Evolutionary conservation across 2,113 vertebrate genomes (phyloP), one percentile per base, ranked within the genome.

Genomic region (Anoplopoma fimbria): DNA sequence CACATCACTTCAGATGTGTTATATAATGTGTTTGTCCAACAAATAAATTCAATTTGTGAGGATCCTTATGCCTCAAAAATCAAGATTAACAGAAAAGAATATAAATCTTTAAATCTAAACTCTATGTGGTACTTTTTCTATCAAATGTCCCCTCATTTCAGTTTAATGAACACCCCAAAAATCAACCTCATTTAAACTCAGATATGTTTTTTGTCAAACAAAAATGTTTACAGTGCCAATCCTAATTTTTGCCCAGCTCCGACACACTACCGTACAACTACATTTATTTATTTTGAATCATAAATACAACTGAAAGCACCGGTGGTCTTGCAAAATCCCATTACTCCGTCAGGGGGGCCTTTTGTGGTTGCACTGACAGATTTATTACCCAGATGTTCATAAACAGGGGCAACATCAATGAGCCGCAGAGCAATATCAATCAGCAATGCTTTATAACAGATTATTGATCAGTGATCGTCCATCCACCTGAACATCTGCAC

Each of bases 361-460:
- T 89, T 76, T 88, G 90, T 83, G 88, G 89, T 86, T 25, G 53
- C 13, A 79, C 85, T 79, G 91, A 92, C 89, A 91, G 89, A 90
- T 91, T 93, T 90, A 88, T 78, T 53, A 31, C 79, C 81, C 91
- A 90, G 84, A 91, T 89, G 87, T 90, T 90, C 85, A 80, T 74
- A 87, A 90, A 89, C 77, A 69, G 79, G 58, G 75, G 79, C 82
- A 33, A 77, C 67, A 76, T 83, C 84, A 83, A 60, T 17, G 75
- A 75, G 68, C 57, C 9, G 60, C 49, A 23, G 80, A 63, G 2
- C 40, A 7, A 27, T 21, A 77, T 87, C 86, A 57, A 67, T 81
- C 81, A 62, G 1, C 75, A 14, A 47, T 13, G 29, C 74, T 62
- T 55, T 45, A 40, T 29, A 31, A 1, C 51, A 47, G 40, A 57